Base-by-base conservation (phyloP, 2,113 vertebrate species). In the Circaetus gallicus region DNA sequence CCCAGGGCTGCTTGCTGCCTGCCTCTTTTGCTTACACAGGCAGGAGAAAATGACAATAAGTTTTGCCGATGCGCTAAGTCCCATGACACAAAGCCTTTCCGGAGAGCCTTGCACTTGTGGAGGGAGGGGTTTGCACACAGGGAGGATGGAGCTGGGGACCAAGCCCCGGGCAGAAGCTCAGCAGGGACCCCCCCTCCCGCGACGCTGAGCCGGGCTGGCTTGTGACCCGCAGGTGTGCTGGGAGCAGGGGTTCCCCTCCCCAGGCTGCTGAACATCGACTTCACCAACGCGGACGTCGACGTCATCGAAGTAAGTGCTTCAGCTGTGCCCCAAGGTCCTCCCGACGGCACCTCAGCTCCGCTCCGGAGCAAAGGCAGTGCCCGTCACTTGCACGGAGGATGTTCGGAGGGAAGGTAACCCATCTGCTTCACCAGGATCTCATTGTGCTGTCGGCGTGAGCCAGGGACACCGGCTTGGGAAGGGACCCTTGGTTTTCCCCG, bases 221-320 rank as follows among this genome's bases (percentile, higher is more conserved):
- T 72, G 47, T 88, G 63, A 26, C 77, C 78, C 32, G 6, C 81
- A 98, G 98, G 45, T 0, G 70, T 98, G 40, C 78, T 98, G 82
- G 97, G 93, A 42, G 88, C 19, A 5, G 96, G 97, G 2, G 34
- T 97, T 49, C 96, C 96, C 36, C 96, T 98, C 20, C 97, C 97
- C 55, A 96, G 93, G 82, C 92, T 98, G 92, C 96, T 98, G 82
- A 96, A 95, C 79, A 91, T 95, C 0, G 81, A 98, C 65, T 98
- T 98, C 80, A 97, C 52, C 93, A 90, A 96, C 0, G 97, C 97
- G 0, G 76, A 96, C 9, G 55, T 98, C 1, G 29, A 97, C 0
- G 26, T 98, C 67, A 50, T 97, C 4, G 91, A 98, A 90, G 98
- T 98, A 91, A 97, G 98, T 67, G 49, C 28, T 17, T 2, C 3